phyloP scores from a whole-genome alignment of 2,113 vertebrate species.

The Quiscalus mexicanus region DNA sequence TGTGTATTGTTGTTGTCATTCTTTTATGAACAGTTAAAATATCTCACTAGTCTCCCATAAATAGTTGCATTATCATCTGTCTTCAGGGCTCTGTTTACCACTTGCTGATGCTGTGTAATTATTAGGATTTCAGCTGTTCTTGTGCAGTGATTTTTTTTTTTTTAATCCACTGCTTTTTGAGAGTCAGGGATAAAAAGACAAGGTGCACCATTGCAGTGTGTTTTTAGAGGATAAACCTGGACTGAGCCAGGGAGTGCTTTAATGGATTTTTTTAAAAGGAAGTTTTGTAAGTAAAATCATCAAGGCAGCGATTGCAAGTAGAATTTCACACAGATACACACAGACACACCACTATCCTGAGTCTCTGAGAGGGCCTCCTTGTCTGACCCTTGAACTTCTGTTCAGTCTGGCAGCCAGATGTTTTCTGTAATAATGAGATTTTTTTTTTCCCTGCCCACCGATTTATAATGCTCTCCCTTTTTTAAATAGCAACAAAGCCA shows the following conservation, averaged over 20 bases:
- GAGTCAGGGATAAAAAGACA: neutral
- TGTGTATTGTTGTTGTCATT: neutral
- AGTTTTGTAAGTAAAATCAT: neutral
- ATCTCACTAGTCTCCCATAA: neutral
- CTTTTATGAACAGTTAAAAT: neutral
- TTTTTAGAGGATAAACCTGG: neutral
- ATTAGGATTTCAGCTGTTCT: slow-evolving; percentile 13
- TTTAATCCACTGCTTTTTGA: neutral
- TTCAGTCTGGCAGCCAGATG: neutral
- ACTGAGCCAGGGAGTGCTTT: neutral
- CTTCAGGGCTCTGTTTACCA: neutral
- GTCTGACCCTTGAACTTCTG: neutral
- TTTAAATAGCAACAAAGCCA: slow-evolving; percentile 89
- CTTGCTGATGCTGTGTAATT: neutral
- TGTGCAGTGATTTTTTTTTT: neutral
- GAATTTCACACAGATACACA: neutral
- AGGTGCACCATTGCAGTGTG: neutral
- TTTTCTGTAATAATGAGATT: neutral
- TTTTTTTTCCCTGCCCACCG: accelerated
- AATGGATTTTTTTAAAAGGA: neutral
- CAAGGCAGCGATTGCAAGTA: neutral
- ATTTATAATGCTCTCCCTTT: neutral
- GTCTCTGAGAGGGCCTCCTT: neutral
- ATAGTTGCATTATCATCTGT: neutral
- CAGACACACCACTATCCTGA: accelerated